A percentile compares a stretch with the other conserved stretches of the same genome.
phyloP scores from a whole-genome alignment of 37 sponge, comb jelly and placozoan species.

The Chondrilla cf. caribensis region DNA sequence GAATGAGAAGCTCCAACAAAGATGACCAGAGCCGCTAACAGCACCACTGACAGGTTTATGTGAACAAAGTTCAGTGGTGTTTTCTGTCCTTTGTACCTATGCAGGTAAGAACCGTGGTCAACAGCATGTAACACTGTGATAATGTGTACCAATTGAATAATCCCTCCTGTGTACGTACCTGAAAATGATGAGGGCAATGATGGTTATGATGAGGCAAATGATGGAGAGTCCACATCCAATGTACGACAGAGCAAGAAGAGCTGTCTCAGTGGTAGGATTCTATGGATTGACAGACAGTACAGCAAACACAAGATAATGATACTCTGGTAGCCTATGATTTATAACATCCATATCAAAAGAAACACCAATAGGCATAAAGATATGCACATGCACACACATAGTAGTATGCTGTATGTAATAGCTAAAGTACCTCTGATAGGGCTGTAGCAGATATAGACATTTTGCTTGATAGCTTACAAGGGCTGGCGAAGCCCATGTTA shows the following conservation, averaged over 20 bases:
- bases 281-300: too few species aligned
- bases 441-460: too few species aligned
- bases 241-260: constrained; percentile 43
- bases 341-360: too few species aligned
- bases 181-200: constrained; percentile 41
- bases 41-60: constrained; percentile 51
- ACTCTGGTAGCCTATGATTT: not conserved
- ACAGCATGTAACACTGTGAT: too few species aligned
- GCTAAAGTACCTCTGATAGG: too few species aligned
- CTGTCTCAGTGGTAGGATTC: not conserved
- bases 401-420: too few species aligned
- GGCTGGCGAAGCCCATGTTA: too few species aligned
- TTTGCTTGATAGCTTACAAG: too few species aligned
- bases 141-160: too few species aligned
- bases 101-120: not conserved
- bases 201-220: constrained; percentile 44
- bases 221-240: constrained; percentile 60
- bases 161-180: constrained; percentile 29
- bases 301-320: too few species aligned
- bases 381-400: too few species aligned
- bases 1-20: constrained; percentile 32
- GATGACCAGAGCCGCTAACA: constrained; percentile 31
- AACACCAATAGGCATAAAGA: too few species aligned
- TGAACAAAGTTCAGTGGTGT: constrained; percentile 54
- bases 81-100: constrained; percentile 40